Evolutionary conservation across 1,140 invertebrate species (phyloP), one percentile per base, ranked within the genome.

Genomic region (Drosophila arawakana): DNA sequence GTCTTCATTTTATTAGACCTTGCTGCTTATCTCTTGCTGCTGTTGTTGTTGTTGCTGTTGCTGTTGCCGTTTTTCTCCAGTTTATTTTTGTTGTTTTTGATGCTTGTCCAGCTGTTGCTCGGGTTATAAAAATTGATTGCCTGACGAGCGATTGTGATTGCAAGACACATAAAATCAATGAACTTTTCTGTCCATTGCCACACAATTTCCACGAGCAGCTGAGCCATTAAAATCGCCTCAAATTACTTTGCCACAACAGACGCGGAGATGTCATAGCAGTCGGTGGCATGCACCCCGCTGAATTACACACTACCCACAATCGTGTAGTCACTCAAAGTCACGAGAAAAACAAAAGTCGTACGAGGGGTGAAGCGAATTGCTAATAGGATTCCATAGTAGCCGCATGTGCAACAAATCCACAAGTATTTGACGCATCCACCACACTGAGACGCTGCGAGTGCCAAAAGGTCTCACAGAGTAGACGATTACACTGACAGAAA

Each of bases 61-160:
- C 52, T 74, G 62, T 15, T 15, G 15, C 25, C 46, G 18, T 47
- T 11, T 30, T 52, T 57, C 43, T 30, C 1, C 25, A 5, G 25
- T 30, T 30, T 25, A 2, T 25, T 25, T 25, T 41, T 7, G 41
- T 69, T 30, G 35, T n/a, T 70, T 37, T 41, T 67, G 62, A 47
- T 74, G 62, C 21, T 52, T 18, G 37, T 50, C 34, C 54, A 76
- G 72, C 80, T 82, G 70, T 82, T 76, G 72, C 72, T 65, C 37
- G 37, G 43, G 25, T n/a, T 47, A 80, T 83, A 83, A 83, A 83
- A 83, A 83, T 83, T 76, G 80, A 83, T 83, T 79, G 76, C 58
- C 80, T 47, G 49, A 46, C 59, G 68, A 61, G 67, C 67, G 61
- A 72, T 77, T 78, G 74, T 60, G 74, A 58, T 63, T 66, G 41